Evolutionary conservation across 2,888 invertebrate species (phyloP).

Genomic region (Polylopha cassiicola): DNA sequence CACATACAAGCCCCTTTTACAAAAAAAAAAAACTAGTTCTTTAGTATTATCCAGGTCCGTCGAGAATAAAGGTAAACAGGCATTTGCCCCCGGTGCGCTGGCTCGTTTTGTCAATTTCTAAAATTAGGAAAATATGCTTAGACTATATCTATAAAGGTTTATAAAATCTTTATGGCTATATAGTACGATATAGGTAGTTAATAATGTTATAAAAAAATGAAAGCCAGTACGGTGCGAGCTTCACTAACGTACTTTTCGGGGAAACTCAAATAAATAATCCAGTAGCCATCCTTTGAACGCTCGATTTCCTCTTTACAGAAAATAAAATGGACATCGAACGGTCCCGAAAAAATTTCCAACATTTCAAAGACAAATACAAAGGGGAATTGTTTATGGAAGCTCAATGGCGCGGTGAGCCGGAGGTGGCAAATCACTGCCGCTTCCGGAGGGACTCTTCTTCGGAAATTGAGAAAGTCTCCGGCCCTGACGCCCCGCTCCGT

Average conservation of each 20-base stretch:
- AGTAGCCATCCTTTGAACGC: constrained; percentile 8
- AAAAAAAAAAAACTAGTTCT: too few species aligned
- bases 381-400: constrained; percentile 37
- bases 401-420: constrained; percentile 43
- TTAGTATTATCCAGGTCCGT: too few species aligned
- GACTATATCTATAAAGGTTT: too few species aligned
- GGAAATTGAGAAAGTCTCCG: constrained; percentile 57
- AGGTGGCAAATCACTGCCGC: constrained; percentile 58
- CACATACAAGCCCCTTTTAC: too few species aligned
- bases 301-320: constrained; percentile 20
- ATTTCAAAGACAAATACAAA: constrained; percentile 29
- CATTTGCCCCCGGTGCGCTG: too few species aligned
- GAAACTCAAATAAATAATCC: constrained; percentile 3
- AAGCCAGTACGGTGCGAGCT: too few species aligned
- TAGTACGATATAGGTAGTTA: too few species aligned
- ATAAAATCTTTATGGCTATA: too few species aligned
- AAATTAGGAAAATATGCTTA: too few species aligned
- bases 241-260: constrained; percentile 1
- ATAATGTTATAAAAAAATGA: too few species aligned
- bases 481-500: constrained; percentile 35
- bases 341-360: constrained; percentile 22
- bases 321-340: constrained; percentile 23
- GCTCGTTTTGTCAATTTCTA: too few species aligned
- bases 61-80: too few species aligned
- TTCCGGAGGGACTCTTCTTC: constrained; percentile 46